Evolutionary conservation across 2,888 invertebrate genomes (phyloP), one percentile per base, ranked within the genome.

Genomic region (Tenthredo mesomela): DNA sequence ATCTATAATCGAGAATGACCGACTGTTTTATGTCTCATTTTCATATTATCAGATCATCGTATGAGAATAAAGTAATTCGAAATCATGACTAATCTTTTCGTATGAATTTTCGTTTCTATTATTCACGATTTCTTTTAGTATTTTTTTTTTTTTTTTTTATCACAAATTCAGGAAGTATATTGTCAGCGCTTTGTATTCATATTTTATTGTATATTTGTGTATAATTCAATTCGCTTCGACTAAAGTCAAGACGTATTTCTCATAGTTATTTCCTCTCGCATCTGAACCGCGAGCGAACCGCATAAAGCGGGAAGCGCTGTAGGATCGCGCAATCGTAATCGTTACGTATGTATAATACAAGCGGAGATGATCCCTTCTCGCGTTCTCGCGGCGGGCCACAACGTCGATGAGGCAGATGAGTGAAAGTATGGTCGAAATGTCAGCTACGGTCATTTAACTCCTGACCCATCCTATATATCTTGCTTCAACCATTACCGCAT

Each of bases 371-470:
- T 58, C 80, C 80, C 80, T 40, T 82, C 82, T 47, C 82, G 50
- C 15, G 29, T 82, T 82, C 82, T 70, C 50, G 80, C 15, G 29
- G 29, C 43, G 67, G 67, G 25, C 29, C n/a, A 33, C 67, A 61
- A 61, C 80, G 80, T 82, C 43, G 82, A 82, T 67, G 86, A n/a
- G n/a, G 87, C 87, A 91, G 92, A 92, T 92, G 90, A 92, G 93
- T 93, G 93, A 93, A 93, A 93, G 93, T 93, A 90, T 92, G 91
- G 92, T 91, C 88, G 89, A 92, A 92, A 93, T 92, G 92, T 92
- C 92, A 92, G 86, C 90, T 71, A 90, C 91, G 93, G 93, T 93
- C 93, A 90, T 93, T 93, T 93, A 93, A 93, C 93, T 93, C 91
- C 88, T 93, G 93, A 93, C 93, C 93, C 80, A 71, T 80, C 77